These are phyloP conservation scores for Oenanthe oenanthe DNA, from an alignment of 2,113 vertebrate species.

Conservation along the genomic window DNA sequence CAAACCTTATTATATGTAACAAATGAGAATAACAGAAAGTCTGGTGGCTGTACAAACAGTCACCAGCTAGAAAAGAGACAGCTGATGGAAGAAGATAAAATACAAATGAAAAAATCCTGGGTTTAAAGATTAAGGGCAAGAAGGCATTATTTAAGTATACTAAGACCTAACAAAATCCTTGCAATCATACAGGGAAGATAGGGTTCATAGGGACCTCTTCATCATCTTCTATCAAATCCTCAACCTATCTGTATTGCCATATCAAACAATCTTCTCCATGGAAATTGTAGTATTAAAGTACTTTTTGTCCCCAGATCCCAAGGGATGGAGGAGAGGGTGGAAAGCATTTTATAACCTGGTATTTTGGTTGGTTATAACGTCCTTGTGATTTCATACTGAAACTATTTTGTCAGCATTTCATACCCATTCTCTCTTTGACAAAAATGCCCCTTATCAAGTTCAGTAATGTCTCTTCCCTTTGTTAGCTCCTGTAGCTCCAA, in stretches of 20 bases:
- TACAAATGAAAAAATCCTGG: conserved; percentile 1
- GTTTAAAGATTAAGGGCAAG: conserved; percentile 48
- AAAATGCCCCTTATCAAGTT: background rate
- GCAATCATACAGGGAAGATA: background rate
- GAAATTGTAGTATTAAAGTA: background rate
- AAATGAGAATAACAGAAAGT: background rate
- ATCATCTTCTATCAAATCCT: background rate
- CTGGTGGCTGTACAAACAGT: background rate
- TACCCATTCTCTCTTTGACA: background rate
- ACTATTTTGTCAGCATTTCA: background rate
- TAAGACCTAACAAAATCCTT: conserved; percentile 5
- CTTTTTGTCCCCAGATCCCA: background rate
- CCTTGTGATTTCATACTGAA: background rate
- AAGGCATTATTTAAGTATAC: conserved; percentile 16
- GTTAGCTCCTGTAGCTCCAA: background rate
- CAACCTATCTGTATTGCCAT: background rate
- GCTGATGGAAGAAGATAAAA: conserved; percentile 25
- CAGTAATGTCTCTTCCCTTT: background rate
- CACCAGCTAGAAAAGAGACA: background rate
- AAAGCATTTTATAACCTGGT: background rate
- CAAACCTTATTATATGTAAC: background rate
- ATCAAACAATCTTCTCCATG: background rate
- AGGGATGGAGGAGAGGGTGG: background rate
- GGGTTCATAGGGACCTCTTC: background rate
- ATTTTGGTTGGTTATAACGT: background rate